Base-by-base conservation (phyloP, 1,140 invertebrate species). In the Episyrphus balteatus region DNA sequence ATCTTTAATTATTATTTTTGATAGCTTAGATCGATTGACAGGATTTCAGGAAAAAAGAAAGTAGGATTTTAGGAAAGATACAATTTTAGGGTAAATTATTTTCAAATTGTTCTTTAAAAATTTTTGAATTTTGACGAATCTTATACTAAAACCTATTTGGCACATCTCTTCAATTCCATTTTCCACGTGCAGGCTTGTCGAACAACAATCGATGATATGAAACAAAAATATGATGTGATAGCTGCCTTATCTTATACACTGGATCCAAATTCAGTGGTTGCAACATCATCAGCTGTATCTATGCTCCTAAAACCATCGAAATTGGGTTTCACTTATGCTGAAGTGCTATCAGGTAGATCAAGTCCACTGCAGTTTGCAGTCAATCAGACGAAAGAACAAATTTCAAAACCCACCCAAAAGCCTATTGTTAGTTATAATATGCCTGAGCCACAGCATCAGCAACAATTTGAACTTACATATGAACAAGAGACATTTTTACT, bases 171-270 rank as follows among this genome's bases (percentile, higher is more conserved):
- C 53, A 61, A 46, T 47, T 49, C 31, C 46, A 41, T 50, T 41
- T 41, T n/a, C 73, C 73, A 75, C 73, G 75, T 77, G 79, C 80
- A 87, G 83, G 81, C 82, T 70, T 73, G 79, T 67, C 78, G 73
- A 69, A 65, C 69, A 69, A 71, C 72, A 69, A 73, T 79, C 69
- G 78, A 81, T 69, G 73, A 74, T 70, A 73, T 71, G 71, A 74
- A 71, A 69, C 75, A 75, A 69, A 77, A 77, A 68, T 80, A 79
- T 72, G 77, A 77, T 72, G 73, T 75, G 63, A 74, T 84, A 71
- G 73, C 75, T 59, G 74, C 75, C 67, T 73, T 78, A 60, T 82
- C 85, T 72, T 79, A 79, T 69, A 73, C 72, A 60, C 68, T 82
- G 73, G 85, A 87, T 74, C 83, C 84, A 56, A 77, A 82, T 77